Evolutionary conservation across 1,140 invertebrate genomes (phyloP).

Genomic region (Pygmarrhopalites habei): DNA sequence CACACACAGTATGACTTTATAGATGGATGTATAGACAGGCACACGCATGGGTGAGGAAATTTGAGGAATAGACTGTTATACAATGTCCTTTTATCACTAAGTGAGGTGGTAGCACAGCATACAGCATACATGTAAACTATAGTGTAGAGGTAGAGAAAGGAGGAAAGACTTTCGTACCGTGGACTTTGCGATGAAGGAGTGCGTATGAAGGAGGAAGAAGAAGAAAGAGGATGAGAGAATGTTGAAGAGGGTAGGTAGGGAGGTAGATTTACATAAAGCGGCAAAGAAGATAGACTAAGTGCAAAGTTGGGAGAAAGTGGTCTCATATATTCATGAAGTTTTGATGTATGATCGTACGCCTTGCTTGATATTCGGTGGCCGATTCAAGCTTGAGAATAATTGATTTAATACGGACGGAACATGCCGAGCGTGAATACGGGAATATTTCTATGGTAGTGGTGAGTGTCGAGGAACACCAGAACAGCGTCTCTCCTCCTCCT

Average conservation of each 20-base stretch:
- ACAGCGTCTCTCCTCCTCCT: too few relatives aligned
- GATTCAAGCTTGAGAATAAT: constrained; percentile 28
- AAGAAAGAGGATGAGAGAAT: not conserved
- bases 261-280: constrained; percentile 18
- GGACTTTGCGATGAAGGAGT: not conserved
- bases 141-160: not conserved
- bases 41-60: not conserved
- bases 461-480: too few relatives aligned
- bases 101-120: not conserved
- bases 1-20: too few relatives aligned
- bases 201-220: too few relatives aligned
- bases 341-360: constrained; percentile 20
- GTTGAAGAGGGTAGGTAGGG: not conserved
- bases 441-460: too few relatives aligned
- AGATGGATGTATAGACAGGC: too few relatives aligned
- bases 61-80: not conserved
- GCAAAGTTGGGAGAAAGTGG: not conserved
- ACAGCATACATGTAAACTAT: not conserved
- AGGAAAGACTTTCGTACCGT: too few relatives aligned
- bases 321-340: constrained; percentile 12
- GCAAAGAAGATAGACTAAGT: not conserved
- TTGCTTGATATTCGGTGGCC: constrained; percentile 23
- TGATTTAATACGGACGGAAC: constrained; percentile 22
- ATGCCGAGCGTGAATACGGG: constrained; percentile 18
- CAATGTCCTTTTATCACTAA: not conserved